Base-by-base conservation (phyloP, 2,888 invertebrate species). In the Euproctis similis region DNA sequence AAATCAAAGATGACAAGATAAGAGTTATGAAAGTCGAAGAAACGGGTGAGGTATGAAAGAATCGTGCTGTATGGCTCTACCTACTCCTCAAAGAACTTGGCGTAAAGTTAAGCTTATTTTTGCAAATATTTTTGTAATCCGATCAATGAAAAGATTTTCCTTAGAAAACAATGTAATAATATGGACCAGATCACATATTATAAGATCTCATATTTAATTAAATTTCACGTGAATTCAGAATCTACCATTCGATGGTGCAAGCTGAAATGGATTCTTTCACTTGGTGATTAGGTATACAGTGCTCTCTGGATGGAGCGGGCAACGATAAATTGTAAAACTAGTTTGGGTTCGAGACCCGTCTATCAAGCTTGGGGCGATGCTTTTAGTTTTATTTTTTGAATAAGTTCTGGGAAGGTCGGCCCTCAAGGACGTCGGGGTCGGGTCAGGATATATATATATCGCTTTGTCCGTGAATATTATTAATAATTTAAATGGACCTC, bases 361-460 rank as follows among this genome's bases (percentile, higher is more conserved):
- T 54, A 53, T 64, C 59, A 58, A n/a, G 55, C 55, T 54, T 45
- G 44, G 47, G 51, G 47, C 53, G 52, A 38, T 47, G 42, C 45
- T 64, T 68, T 74, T 70, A 48, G 64, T 71, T 70, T 73, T 67
- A 61, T 72, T 74, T 63, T 60, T 53, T 54, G 53, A 56, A 48
- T 57, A 57, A 54, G 42, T 75, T 75, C 69, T 64, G 60, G 60
- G 74, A 80, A 80, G 78, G 78, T 69, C 71, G 67, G 42, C 31
- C 36, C 33, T 42, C 76, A 80, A 81, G 78, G 77, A 70, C 75
- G 67, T 51, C 34, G 45, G 48, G 52, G 58, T 59, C 58, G 53
- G 52, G 48, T 42, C 47, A n/a, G n/a, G n/a, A n/a, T n/a, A n/a
- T n/a, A n/a, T n/a, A n/a, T n/a, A n/a, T n/a, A 49, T 47, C 42